Percentiles rank a stretch among this genome's conserved stretches.
These are phyloP conservation scores for Pseudoips prasinana DNA, from an alignment of 2,888 invertebrate species.

Conservation along the genomic window DNA sequence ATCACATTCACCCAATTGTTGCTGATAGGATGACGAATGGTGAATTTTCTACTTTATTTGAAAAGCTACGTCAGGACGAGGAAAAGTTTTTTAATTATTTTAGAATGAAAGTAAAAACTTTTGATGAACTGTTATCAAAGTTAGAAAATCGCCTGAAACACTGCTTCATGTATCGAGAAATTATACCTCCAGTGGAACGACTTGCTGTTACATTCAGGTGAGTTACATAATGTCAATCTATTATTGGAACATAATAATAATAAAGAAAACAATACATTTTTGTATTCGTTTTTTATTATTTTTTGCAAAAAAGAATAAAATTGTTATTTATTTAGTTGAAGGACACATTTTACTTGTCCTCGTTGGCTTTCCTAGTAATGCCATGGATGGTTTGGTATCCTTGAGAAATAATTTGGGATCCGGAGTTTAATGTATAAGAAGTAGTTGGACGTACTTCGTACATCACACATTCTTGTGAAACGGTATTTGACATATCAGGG, in stretches of 20 bases:
- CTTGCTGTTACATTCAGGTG: conserved; percentile 22
- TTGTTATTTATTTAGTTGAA: conserved; percentile 22
- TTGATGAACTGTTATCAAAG: conserved; percentile 15
- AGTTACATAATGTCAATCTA: conserved; percentile 22
- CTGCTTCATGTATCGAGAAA: conserved; percentile 20
- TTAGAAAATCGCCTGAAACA: conserved; percentile 22
- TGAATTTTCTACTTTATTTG: conserved; percentile 14
- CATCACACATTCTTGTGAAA: conserved; percentile 19
- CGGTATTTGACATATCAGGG: conserved; percentile 19
- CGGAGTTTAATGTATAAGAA: conserved; percentile 21
- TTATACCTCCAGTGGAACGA: conserved; percentile 21
- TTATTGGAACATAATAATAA: conserved; percentile 24
- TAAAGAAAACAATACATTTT: conserved; percentile 19
- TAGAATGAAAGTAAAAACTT: conserved; percentile 21
- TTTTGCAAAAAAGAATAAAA: conserved; percentile 17
- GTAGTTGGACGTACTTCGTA: conserved; percentile 22
- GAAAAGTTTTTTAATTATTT: conserved; percentile 22
- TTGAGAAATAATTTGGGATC: conserved; percentile 21
- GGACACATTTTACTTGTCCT: conserved; percentile 24
- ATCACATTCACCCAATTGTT: conserved; percentile 18
- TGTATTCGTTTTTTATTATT: conserved; percentile 15
- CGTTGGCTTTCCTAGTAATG: conserved; percentile 23
- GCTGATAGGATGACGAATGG: conserved; percentile 12
- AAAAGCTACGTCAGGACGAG: conserved; percentile 20
- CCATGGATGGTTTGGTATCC: conserved; percentile 23